Base-by-base conservation (phyloP, 2,113 vertebrate species). In the Mormoops blainvillei region DNA sequence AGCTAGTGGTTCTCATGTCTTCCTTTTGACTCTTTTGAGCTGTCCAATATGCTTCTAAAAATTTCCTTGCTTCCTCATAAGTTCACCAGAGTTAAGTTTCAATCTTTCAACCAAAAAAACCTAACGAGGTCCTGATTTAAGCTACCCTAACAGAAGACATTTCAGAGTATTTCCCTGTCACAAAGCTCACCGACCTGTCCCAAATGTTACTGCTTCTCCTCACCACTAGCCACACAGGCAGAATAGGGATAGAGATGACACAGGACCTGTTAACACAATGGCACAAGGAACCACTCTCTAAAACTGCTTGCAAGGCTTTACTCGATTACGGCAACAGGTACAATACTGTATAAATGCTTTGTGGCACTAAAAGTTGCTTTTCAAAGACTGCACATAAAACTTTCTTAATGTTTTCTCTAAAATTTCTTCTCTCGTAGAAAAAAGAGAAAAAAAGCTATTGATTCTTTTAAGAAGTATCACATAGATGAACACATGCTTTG, bases 401-500 rank as follows among this genome's bases (percentile, higher is more conserved):
- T 43, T 94, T 31, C 70, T 87, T 50, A 94, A 85, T 95, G 73
- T 6, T 56, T 86, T 74, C 11, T 61, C 92, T 87, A 52, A 96
- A 87, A 43, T 74, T 91, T 92, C 74, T 91, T 28, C 26, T 63
- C 0, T 33, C 22, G 7, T 28, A 12, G 18, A n/a, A 52, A 85
- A 73, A 2, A 13, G 2, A 26, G 52, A 22, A 65, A 13, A 31
- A 80, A 58, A 85, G 5, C 12, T 94, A 88, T 81, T 85, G 61
- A 56, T 95, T 89, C 38, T 74, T 84, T 41, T 61, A 88, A 67
- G 78, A 67, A 28, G 63, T 43, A 95, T 45, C 41, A 80, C 33
- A 94, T 3, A 95, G 8, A 45, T 70, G 48, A 89, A 92, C 54
- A 97, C 82, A 87, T 4, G 70, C 45, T 86, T 87, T 63, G 52